phyloP scores from a whole-genome alignment of 2,888 invertebrate species.

The Agrotis segetum region DNA sequence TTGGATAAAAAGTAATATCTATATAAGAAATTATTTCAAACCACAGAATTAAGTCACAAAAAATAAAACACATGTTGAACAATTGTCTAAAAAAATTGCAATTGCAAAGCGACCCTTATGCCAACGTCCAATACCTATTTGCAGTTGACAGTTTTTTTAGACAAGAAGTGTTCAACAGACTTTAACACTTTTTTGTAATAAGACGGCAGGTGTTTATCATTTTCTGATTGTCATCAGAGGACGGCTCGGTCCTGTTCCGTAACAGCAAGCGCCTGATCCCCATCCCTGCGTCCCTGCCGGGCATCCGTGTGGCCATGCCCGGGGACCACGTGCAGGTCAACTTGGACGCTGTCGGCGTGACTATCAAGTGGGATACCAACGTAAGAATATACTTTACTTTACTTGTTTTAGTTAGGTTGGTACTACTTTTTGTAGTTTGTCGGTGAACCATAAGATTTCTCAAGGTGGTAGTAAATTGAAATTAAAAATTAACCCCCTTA shows the following conservation, averaged over 20 bases:
- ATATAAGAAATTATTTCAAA: too few species aligned
- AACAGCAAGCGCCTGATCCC: conserved; percentile 91
- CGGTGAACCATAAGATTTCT: neutral
- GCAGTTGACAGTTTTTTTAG: too few species aligned
- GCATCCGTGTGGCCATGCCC: conserved; percentile 93
- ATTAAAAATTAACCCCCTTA: too few species aligned
- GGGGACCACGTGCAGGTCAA: conserved; percentile 93
- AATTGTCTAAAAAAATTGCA: too few species aligned
- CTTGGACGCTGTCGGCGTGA: conserved; percentile 92
- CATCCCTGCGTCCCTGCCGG: conserved; percentile 94
- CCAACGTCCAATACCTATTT: too few species aligned
- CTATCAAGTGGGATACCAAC: conserved; percentile 95
- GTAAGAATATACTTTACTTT: conserved; percentile 77
- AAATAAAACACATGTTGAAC: too few species aligned
- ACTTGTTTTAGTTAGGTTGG: conserved; percentile 17
- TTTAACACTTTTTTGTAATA: too few species aligned
- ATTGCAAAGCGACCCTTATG: too few species aligned
- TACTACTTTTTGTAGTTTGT: neutral
- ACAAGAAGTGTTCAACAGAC: too few species aligned
- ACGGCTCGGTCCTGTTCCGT: conserved; percentile 89
- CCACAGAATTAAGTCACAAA: too few species aligned
- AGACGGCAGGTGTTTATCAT: neutral
- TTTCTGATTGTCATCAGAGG: conserved; percentile 77
- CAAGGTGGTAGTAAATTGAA: too few species aligned
- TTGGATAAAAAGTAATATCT: too few species aligned